phyloP scores from a whole-genome alignment of 2,888 invertebrate genomes.

The Aphidoletes aphidimyza region DNA sequence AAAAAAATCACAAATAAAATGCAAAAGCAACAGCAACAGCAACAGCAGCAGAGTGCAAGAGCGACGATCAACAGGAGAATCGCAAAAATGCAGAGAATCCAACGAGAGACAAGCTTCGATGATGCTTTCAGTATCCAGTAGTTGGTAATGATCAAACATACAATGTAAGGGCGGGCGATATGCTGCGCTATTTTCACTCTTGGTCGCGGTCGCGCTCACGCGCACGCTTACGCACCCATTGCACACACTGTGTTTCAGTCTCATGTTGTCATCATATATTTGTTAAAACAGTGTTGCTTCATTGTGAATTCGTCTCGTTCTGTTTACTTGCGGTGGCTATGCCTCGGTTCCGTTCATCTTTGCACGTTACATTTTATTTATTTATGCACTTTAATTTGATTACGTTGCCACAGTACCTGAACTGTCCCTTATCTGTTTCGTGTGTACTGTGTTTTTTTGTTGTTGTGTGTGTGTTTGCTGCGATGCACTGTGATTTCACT shows the following conservation, averaged over 20 bases:
- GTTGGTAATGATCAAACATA: constrained; percentile 49
- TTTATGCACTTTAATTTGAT: constrained; percentile 51
- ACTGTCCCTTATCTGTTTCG: constrained; percentile 8
- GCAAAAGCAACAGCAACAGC: too few species aligned
- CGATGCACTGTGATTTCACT: neutral
- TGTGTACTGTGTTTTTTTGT: neutral
- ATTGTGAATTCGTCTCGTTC: neutral
- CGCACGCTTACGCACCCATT: neutral
- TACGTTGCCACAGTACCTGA: constrained; percentile 42
- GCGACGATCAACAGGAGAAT: too few species aligned
- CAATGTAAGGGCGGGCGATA: neutral
- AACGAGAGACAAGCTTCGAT: neutral
- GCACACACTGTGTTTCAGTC: neutral
- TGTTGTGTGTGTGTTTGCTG: neutral
- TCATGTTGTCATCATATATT: constrained; percentile 7
- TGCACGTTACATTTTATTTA: constrained; percentile 41
- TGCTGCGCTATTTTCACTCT: neutral
- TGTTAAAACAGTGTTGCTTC: neutral
- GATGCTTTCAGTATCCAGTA: constrained; percentile 5
- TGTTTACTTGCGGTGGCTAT: neutral
- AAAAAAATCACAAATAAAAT: neutral
- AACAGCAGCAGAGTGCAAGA: too few species aligned
- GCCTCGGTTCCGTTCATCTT: too few species aligned
- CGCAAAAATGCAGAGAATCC: constrained; percentile 20
- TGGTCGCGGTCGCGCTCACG: neutral